Percentiles rank a stretch among this genome's conserved stretches.
Conservation (phyloP, 2,797 vertebrate genomes). For the Xenops minutus region DNA sequence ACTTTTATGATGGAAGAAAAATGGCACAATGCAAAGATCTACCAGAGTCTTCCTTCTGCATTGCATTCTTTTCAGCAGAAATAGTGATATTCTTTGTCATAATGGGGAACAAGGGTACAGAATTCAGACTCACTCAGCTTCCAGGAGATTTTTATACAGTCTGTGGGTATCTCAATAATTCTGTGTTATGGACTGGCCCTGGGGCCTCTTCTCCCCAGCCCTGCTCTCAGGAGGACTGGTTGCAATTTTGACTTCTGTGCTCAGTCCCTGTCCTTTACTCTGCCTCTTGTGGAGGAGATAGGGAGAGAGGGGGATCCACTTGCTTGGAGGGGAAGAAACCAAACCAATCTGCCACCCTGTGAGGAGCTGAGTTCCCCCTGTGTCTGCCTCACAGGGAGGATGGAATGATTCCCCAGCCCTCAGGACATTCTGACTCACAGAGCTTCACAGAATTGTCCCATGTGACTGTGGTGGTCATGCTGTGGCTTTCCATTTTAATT, state of each 20-base stretch:
- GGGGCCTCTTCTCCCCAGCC: not conserved
- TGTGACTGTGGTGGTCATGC: not conserved
- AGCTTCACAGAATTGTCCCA: rapidly evolving
- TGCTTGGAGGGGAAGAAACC: not conserved
- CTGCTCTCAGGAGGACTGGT: not conserved
- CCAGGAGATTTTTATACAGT: not conserved
- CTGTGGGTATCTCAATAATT: not conserved
- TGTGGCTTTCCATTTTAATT: not conserved
- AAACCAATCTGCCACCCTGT: not conserved
- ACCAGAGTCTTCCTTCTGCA: not conserved
- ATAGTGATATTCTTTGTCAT: not conserved
- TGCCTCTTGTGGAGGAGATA: not conserved
- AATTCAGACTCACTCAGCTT: not conserved
- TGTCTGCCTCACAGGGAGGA: not conserved
- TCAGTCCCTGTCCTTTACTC: not conserved
- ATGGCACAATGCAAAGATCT: not conserved
- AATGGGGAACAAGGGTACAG: not conserved
- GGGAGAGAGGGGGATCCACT: not conserved
- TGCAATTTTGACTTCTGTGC: not conserved
- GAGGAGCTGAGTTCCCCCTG: not conserved
- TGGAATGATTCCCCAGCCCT: not conserved
- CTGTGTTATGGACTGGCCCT: not conserved
- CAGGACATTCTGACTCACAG: not conserved
- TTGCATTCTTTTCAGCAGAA: not conserved
- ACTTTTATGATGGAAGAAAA: not conserved